Percentiles rank a stretch among this genome's conserved stretches.
phyloP scores from a whole-genome alignment of 1,140 invertebrate genomes.

The Trachelipus rathkii region DNA sequence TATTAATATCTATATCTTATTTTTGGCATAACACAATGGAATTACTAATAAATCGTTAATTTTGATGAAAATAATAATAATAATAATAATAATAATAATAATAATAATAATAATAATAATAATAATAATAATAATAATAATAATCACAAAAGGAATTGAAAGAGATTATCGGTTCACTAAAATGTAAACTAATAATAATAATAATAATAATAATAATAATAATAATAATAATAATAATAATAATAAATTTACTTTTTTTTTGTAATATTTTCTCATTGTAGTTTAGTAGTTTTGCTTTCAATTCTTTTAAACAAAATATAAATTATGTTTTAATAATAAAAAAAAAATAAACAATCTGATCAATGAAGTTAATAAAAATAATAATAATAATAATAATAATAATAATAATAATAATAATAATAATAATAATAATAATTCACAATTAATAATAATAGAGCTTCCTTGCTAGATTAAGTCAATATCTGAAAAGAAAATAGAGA shows the following conservation, averaged over 20 bases:
- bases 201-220: too few relatives aligned
- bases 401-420: too few relatives aligned
- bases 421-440: neutral
- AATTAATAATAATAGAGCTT: neutral
- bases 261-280: too few relatives aligned
- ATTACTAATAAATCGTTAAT: neutral
- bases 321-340: neutral
- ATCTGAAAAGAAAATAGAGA: neutral
- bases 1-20: neutral
- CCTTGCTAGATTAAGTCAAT: neutral
- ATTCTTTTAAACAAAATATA: too few relatives aligned
- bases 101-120: too few relatives aligned
- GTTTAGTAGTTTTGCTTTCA: too few relatives aligned
- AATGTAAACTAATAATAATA: too few relatives aligned
- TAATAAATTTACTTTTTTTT: too few relatives aligned
- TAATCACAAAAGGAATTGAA: neutral
- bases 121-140: neutral
- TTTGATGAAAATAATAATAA: neutral
- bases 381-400: too few relatives aligned
- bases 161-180: too few relatives aligned
- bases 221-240: too few relatives aligned
- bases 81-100: too few relatives aligned
- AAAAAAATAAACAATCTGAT: neutral
- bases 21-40: neutral
- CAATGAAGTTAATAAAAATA: neutral